phyloP scores from a whole-genome alignment of 2,888 invertebrate genomes.

The Xanthorhoe spadicearia region DNA sequence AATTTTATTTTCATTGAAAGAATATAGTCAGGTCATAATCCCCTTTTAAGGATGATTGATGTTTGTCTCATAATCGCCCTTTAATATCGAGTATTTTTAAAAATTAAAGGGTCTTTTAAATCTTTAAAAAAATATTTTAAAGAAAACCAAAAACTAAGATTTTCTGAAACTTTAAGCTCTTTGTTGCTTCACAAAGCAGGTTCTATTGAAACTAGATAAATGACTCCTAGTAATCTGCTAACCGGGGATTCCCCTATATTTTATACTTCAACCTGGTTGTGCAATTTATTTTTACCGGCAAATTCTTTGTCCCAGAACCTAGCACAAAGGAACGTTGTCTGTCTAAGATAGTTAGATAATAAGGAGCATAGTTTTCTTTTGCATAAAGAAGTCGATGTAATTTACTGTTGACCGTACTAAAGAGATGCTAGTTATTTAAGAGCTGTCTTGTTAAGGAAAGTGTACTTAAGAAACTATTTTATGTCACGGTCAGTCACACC shows the following conservation, averaged over 20 bases:
- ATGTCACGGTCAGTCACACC: too few species aligned
- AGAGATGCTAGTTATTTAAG: too few species aligned
- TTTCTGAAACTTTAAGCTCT: conserved; percentile 21
- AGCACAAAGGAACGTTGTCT: conserved; percentile 27
- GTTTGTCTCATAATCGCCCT: too few species aligned
- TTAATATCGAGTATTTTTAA: too few species aligned
- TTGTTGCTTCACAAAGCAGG: conserved; percentile 51
- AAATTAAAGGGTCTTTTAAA: background rate
- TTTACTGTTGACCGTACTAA: too few species aligned
- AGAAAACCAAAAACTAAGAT: background rate
- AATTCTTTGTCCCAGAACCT: conserved; percentile 29
- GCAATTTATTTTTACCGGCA: conserved; percentile 24
- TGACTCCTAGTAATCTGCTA: conserved; percentile 40
- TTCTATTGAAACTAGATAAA: conserved; percentile 49
- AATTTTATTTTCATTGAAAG: too few species aligned
- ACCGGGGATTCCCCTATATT: conserved; percentile 27
- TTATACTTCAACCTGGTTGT: conserved; percentile 32
- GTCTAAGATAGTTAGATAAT: conserved; percentile 6
- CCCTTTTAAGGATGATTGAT: too few species aligned
- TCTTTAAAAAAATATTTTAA: background rate
- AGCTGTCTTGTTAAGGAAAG: too few species aligned
- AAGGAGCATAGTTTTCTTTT: conserved; percentile 8
- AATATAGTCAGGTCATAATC: too few species aligned
- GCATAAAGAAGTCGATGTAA: background rate
- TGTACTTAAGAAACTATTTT: too few species aligned